These are phyloP conservation scores for Phymastichus coffea DNA, from an alignment of 1,140 invertebrate genomes.

Conservation along the genomic window DNA sequence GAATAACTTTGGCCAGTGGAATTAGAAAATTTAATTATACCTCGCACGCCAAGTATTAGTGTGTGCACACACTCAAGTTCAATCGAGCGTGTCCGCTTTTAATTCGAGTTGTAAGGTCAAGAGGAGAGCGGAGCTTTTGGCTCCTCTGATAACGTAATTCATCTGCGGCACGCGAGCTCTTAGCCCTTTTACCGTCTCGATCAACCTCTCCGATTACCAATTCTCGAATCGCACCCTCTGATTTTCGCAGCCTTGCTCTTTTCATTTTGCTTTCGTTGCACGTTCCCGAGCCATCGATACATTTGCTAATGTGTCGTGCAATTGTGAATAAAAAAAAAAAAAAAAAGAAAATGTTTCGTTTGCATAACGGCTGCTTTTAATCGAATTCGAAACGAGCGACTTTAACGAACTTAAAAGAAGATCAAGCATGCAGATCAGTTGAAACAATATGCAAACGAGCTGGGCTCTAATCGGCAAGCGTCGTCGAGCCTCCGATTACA, in stretches of 20 bases:
- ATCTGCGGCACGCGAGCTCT: neutral
- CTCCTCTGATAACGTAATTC: no score
- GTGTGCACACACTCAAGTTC: conserved; percentile 9
- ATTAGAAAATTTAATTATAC: conserved; percentile 16
- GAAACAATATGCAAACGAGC: no score
- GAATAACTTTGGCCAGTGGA: neutral
- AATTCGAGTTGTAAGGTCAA: neutral
- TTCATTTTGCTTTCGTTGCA: no score
- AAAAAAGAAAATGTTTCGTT: no score
- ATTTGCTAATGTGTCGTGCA: no score
- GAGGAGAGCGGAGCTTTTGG: conserved; percentile 16
- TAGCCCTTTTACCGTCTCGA: neutral
- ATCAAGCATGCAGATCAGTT: no score
- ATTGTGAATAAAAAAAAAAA: no score
- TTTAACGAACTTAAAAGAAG: no score
- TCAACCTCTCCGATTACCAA: neutral
- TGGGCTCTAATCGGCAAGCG: neutral
- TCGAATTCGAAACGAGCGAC: no score
- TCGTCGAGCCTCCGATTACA: neutral
- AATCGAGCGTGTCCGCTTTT: neutral
- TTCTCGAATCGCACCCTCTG: neutral
- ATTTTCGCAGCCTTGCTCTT: neutral
- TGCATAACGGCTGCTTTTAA: no score
- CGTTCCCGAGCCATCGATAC: no score
- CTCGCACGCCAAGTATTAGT: no score